phyloP scores from a whole-genome alignment of 2,888 invertebrate genomes.

The Graphium colonna region DNA sequence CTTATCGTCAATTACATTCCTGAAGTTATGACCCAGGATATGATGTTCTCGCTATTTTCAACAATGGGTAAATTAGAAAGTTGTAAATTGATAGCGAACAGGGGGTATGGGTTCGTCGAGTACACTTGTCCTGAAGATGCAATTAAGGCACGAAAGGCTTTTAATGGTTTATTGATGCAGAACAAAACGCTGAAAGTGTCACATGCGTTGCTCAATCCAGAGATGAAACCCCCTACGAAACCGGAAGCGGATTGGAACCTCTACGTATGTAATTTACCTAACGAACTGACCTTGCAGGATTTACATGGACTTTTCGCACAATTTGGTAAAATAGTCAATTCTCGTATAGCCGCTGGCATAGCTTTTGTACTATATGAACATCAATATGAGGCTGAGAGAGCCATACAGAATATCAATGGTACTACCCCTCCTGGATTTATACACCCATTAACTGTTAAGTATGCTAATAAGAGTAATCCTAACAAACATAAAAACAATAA shows the following conservation, averaged over 20 bases:
- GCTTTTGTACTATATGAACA: conserved; percentile 77
- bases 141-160: conserved; percentile 73
- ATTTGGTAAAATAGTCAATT: conserved; percentile 79
- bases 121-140: conserved; percentile 76
- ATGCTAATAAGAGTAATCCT: conserved; percentile 79
- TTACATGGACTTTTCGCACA: conserved; percentile 78
- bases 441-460: conserved; percentile 79
- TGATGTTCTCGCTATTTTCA: conserved; percentile 79
- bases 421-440: conserved; percentile 74
- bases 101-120: conserved; percentile 79
- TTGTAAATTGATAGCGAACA: conserved; percentile 79
- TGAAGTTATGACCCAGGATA: conserved; percentile 80
- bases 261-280: conserved; percentile 79
- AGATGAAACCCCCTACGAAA: conserved; percentile 73
- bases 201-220: conserved; percentile 74
- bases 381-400: conserved; percentile 74
- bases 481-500: conserved; percentile 75
- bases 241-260: conserved; percentile 80
- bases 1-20: conserved; percentile 81
- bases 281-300: conserved; percentile 79
- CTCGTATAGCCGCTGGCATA: conserved; percentile 77
- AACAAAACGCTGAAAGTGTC: conserved; percentile 78
- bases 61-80: conserved; percentile 80
- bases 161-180: conserved; percentile 77
- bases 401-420: conserved; percentile 72